Evolutionary conservation across 2,113 vertebrate genomes (phyloP).

Genomic region (Chunga burmeisteri): DNA sequence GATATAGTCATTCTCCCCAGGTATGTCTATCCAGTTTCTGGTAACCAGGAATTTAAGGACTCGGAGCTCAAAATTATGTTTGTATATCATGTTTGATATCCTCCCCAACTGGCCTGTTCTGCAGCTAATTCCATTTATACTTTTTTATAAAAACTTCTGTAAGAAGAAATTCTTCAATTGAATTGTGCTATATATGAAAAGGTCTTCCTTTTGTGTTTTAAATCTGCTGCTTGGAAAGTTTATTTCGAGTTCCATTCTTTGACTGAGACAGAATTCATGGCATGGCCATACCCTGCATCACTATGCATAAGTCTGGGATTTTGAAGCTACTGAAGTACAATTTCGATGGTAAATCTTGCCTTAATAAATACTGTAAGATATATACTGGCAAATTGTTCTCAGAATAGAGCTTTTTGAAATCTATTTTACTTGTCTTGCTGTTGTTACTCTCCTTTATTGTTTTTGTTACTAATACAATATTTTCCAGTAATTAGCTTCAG

Average conservation of each 20-base stretch:
- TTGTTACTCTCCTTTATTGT: not conserved
- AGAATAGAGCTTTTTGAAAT: not conserved
- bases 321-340: not conserved
- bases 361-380: not conserved
- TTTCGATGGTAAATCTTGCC: not conserved
- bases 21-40: not conserved
- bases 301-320: not conserved
- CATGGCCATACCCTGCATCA: accelerated
- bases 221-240: not conserved
- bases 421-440: not conserved
- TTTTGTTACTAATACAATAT: not conserved
- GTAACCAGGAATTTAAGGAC: not conserved
- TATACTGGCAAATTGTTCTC: not conserved
- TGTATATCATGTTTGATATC: not conserved
- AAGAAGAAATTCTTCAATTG: not conserved
- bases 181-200: not conserved
- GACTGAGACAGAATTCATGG: not conserved
- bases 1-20: not conserved
- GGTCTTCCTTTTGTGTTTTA: not conserved
- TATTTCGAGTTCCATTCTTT: not conserved
- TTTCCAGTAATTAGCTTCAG: not conserved
- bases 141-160: not conserved
- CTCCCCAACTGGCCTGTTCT: not conserved
- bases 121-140: not conserved
- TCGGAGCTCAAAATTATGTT: not conserved